phyloP scores from a whole-genome alignment of 2,888 invertebrate species.

The Dolichomitus sp. region DNA sequence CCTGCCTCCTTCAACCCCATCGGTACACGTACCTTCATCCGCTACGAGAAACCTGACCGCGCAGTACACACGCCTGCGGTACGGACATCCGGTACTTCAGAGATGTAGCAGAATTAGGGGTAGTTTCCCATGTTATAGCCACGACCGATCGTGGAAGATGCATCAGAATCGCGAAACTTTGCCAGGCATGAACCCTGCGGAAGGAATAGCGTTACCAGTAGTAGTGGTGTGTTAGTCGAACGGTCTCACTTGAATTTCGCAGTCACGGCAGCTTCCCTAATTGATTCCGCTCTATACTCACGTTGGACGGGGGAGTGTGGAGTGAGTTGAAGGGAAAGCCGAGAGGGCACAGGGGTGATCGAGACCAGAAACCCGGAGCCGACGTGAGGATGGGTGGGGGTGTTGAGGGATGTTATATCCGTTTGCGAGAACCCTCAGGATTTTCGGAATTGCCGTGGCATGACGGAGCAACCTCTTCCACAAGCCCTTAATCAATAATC shows the following conservation, averaged over 20 bases:
- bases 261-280: conserved; percentile 70
- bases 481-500: conserved; percentile 78
- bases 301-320: conserved; percentile 43
- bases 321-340: conserved; percentile 48
- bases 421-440: conserved; percentile 72
- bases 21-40: conserved; percentile 11
- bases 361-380: conserved; percentile 43
- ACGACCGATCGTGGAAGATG: conserved; percentile 32
- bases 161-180: conserved; percentile 55
- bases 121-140: conserved; percentile 21
- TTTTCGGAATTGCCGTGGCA: conserved; percentile 80
- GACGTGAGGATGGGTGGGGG: conserved; percentile 48
- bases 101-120: conserved; percentile 48
- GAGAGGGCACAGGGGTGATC: conserved; percentile 33
- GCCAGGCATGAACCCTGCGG: background rate
- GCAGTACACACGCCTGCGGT: conserved; percentile 40
- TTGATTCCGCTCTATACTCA: conserved; percentile 69
- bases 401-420: conserved; percentile 65
- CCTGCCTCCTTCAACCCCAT: background rate
- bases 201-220: conserved; percentile 25
- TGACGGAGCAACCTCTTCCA: conserved; percentile 79
- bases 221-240: conserved; percentile 17
- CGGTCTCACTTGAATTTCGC: conserved; percentile 65
- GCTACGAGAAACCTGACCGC: conserved; percentile 33
- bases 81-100: conserved; percentile 33